A percentile compares a stretch with the other conserved stretches of the same genome.
phyloP scores from a whole-genome alignment of 2,888 invertebrate species.

The Myopa testacea region DNA sequence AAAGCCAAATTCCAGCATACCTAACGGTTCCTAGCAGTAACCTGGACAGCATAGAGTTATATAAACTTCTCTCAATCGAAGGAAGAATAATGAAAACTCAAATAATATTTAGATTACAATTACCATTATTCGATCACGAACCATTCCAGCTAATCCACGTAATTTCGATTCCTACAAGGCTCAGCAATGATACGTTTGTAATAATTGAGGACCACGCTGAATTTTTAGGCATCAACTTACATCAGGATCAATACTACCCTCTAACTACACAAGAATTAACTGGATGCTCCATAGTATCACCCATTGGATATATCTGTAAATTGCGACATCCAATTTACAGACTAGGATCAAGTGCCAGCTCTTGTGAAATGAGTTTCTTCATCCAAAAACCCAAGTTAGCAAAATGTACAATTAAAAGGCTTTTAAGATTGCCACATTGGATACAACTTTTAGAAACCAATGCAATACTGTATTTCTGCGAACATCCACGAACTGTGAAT shows the following conservation, averaged over 20 bases:
- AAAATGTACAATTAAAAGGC: too few species aligned
- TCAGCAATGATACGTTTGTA: too few species aligned
- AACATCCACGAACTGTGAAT: too few species aligned
- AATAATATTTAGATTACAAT: background rate
- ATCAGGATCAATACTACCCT: background rate
- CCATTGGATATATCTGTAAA: background rate
- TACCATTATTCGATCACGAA: background rate
- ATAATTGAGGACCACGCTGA: too few species aligned
- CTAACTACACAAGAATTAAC: background rate
- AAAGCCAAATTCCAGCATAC: too few species aligned
- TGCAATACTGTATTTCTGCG: too few species aligned
- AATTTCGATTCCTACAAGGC: too few species aligned
- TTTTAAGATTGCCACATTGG: too few species aligned
- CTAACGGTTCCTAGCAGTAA: background rate
- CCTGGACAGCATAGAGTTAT: background rate
- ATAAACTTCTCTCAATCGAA: background rate
- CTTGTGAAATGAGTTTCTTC: background rate
- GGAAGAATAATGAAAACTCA: background rate
- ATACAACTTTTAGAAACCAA: too few species aligned
- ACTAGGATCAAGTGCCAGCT: background rate
- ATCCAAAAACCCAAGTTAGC: too few species aligned
- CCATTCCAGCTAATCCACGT: too few species aligned
- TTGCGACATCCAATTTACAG: background rate
- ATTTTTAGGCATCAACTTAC: background rate
- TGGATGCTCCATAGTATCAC: background rate